Base-by-base conservation (phyloP, 2,797 vertebrate genomes). In the Ambastaia sidthimunki region DNA sequence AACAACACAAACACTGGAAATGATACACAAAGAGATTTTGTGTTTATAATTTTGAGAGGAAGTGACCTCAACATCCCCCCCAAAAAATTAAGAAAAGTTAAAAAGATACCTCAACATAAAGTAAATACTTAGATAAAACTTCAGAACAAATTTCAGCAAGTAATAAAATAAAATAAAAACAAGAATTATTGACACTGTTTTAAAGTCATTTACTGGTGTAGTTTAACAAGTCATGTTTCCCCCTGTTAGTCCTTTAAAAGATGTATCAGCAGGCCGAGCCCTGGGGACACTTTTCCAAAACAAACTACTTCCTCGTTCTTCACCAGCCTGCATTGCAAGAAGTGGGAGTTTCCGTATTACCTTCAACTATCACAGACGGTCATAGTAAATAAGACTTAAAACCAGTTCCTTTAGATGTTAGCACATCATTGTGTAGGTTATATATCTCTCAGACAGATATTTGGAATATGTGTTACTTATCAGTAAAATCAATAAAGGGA, bases 301-400 rank as follows among this genome's bases (percentile, higher is more conserved):
- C 18, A 48, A 11, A 9, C 23, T 31, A 7, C 23, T 69, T 77
- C 75, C 75, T 77, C 74, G 54, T 76, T 76, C 74, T 50, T 68
- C 34, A 52, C 15, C 48, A 47, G 9, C 18, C 11, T 16, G 50
- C 31, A 31, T n/a, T 52, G 28, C 21, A 13, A 57, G 21, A 68
- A 0, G 23, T 47, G 52, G 65, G 74, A 1, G 37, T 69, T 48
- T 12, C 15, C 41, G 44, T 31, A 25, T 3, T 6, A 66, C 31
- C 52, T 21, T 60, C 41, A 28, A 13, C 18, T 31, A 12, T 57
- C 54, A 44, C 9, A 21, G 19, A 15, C 13, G 31, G 4, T 55
- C 23, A 52, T 12, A 52, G 9, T 59, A 11, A 28, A n/a, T 6
- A 25, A 44, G 16, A 60, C 31, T 21, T 72, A 7, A 72, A 72